These are phyloP conservation scores for Eristalis tenax DNA, from an alignment of 2,888 invertebrate species.

Conservation along the genomic window DNA sequence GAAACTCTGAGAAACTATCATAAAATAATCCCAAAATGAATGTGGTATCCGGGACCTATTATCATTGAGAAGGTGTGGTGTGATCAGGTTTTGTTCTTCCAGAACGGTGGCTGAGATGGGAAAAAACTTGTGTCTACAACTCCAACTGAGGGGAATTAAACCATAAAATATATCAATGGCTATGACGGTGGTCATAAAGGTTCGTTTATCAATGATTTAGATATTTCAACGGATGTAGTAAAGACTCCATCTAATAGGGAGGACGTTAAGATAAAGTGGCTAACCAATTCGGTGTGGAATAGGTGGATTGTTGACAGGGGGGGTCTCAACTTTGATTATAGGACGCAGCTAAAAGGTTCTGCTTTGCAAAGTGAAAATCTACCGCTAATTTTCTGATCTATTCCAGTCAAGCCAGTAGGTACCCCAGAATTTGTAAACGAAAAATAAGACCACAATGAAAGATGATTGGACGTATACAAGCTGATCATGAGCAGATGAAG, in stretches of 20 bases:
- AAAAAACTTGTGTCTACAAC: not conserved
- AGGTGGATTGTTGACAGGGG: not conserved
- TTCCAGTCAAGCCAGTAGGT: too few species aligned
- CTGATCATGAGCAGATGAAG: too few species aligned
- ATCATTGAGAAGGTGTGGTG: not conserved
- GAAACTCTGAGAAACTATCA: not conserved
- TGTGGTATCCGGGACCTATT: not conserved
- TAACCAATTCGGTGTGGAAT: not conserved
- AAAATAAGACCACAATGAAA: too few species aligned
- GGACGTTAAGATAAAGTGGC: not conserved
- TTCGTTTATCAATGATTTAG: not conserved
- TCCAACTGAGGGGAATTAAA: not conserved
- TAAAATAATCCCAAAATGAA: not conserved
- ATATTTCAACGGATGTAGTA: not conserved
- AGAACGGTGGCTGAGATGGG: not conserved
- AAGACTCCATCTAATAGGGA: not conserved
- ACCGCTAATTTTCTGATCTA: too few species aligned
- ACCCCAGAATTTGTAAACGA: too few species aligned
- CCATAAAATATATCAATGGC: not conserved
- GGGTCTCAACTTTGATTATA: not conserved
- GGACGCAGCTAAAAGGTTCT: not conserved
- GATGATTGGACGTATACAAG: too few species aligned
- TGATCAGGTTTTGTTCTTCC: not conserved
- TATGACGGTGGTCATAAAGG: not conserved
- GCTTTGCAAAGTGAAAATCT: not conserved